Percentiles rank a stretch among this genome's conserved stretches.
These are phyloP conservation scores for Xenus cinereus DNA, from an alignment of 2,113 vertebrate species.

Conservation along the genomic window DNA sequence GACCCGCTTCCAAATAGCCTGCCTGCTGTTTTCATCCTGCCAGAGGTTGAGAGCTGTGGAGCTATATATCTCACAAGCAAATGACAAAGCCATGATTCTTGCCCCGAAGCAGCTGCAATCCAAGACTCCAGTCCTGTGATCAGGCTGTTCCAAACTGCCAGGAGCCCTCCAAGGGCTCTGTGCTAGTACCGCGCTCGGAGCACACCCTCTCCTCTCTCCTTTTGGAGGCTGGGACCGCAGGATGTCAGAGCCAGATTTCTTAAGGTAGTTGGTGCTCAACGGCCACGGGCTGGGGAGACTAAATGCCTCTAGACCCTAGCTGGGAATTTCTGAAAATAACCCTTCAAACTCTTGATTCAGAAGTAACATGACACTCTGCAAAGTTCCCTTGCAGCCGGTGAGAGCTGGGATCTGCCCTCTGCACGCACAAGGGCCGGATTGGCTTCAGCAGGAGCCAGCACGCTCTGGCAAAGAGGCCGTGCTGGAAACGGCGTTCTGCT, in stretches of 20 bases:
- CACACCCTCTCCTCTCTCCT: fast-evolving
- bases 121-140: background rate
- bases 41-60: background rate
- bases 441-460: conserved; percentile 7
- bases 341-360: background rate
- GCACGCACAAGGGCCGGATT: background rate
- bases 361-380: background rate
- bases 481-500: background rate
- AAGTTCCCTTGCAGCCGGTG: background rate
- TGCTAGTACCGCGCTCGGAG: fast-evolving
- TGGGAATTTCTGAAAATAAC: background rate
- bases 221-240: background rate
- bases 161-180: background rate
- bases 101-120: background rate
- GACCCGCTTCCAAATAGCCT: background rate
- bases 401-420: background rate
- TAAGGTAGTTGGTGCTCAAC: background rate
- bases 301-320: background rate
- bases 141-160: background rate
- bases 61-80: background rate
- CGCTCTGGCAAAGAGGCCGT: background rate
- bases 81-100: background rate
- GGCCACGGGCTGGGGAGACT: background rate
- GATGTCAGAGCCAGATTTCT: background rate
- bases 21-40: background rate